Percentiles rank a stretch among this genome's conserved stretches.
Evolutionary conservation across 2,113 vertebrate genomes (phyloP).

Genomic region (Axis porcinus): DNA sequence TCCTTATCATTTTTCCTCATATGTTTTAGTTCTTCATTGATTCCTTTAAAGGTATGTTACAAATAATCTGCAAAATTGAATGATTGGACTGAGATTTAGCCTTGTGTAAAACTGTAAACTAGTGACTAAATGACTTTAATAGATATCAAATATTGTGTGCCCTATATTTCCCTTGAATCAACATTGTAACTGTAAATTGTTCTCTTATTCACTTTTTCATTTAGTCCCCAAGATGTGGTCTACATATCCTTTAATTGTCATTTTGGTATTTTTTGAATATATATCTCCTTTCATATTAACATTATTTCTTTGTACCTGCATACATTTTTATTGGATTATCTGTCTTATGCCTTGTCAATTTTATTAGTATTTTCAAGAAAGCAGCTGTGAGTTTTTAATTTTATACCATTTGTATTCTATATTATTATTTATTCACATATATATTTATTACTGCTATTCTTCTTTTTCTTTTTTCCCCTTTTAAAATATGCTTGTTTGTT

Average conservation of each 20-base stretch:
- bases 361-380: background rate
- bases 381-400: background rate
- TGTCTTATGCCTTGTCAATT: background rate
- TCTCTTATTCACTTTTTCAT: background rate
- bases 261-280: background rate
- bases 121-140: background rate
- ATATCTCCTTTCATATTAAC: background rate
- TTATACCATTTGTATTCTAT: background rate
- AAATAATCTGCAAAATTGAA: background rate
- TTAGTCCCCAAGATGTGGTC: background rate
- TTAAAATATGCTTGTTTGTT: background rate
- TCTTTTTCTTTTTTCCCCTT: background rate
- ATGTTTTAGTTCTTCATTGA: background rate
- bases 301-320: background rate
- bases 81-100: background rate
- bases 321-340: background rate
- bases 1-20: background rate
- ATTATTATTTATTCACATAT: background rate
- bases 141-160: background rate
- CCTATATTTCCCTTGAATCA: background rate
- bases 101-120: background rate
- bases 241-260: background rate
- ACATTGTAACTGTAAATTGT: background rate
- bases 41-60: background rate
- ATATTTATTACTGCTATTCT: background rate